Conservation (phyloP, 2,113 vertebrate species). For the Callipepla californica region DNA sequence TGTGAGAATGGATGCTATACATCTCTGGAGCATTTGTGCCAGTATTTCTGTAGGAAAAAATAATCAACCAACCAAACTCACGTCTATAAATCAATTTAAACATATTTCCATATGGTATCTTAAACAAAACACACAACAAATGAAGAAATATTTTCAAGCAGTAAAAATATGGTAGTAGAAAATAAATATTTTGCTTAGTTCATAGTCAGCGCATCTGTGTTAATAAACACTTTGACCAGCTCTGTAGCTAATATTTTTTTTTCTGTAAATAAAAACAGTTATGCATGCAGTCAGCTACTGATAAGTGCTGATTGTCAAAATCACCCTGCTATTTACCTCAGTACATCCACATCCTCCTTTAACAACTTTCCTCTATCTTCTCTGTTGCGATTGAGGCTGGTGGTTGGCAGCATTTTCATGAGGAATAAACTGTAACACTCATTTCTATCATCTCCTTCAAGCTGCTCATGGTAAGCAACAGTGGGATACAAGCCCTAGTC, state of each 20-base stretch:
- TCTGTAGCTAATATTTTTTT: background rate
- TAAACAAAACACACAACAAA: background rate
- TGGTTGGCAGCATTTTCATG: background rate
- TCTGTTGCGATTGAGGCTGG: background rate
- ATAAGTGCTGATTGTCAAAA: background rate
- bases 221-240: background rate
- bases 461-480: background rate
- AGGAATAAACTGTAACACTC: background rate
- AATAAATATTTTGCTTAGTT: background rate
- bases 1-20: background rate
- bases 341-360: background rate
- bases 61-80: background rate
- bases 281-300: background rate
- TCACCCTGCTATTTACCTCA: accelerated
- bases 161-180: background rate
- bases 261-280: background rate
- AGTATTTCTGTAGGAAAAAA: background rate
- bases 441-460: background rate
- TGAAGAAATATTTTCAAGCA: background rate
- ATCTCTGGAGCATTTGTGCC: background rate
- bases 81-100: background rate
- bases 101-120: background rate
- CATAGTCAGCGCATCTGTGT: background rate
- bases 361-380: background rate
- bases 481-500: background rate